Conservation (phyloP, 1,140 invertebrate genomes). For the Idris sp. region DNA sequence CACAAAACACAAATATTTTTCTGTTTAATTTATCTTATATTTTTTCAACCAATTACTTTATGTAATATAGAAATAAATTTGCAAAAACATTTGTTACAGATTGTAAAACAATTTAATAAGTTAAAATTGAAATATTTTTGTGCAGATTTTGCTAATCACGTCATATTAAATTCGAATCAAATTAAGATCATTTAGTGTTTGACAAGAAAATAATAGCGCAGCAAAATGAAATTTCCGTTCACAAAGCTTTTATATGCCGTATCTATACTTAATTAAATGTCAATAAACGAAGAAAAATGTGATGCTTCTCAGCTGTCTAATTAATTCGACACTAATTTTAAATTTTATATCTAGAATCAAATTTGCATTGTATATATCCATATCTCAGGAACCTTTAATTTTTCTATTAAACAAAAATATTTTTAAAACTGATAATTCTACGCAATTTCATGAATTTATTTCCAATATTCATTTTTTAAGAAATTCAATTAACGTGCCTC, state of each 20-base stretch:
- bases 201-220: slow-evolving; percentile 21
- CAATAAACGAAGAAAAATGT: slow-evolving; percentile 32
- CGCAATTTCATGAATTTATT: no score
- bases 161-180: slow-evolving; percentile 16
- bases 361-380: slow-evolving; percentile 37
- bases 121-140: background rate
- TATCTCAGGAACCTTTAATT: no score
- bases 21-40: no score
- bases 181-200: slow-evolving; percentile 19
- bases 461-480: no score
- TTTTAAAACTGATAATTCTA: no score
- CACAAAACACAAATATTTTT: slow-evolving; percentile 6
- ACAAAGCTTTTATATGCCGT: slow-evolving; percentile 9
- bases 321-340: slow-evolving; percentile 33
- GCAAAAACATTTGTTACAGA: no score
- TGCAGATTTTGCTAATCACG: background rate
- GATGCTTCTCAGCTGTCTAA: slow-evolving; percentile 46
- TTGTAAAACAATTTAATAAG: no score
- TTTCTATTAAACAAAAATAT: no score
- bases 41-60: no score
- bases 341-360: slow-evolving; percentile 47
- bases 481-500: no score
- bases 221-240: slow-evolving; percentile 14
- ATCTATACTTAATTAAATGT: slow-evolving; percentile 29
- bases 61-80: no score